These are phyloP conservation scores for Vollenhovia emeryi DNA, from an alignment of 1,140 invertebrate genomes.

Conservation along the genomic window DNA sequence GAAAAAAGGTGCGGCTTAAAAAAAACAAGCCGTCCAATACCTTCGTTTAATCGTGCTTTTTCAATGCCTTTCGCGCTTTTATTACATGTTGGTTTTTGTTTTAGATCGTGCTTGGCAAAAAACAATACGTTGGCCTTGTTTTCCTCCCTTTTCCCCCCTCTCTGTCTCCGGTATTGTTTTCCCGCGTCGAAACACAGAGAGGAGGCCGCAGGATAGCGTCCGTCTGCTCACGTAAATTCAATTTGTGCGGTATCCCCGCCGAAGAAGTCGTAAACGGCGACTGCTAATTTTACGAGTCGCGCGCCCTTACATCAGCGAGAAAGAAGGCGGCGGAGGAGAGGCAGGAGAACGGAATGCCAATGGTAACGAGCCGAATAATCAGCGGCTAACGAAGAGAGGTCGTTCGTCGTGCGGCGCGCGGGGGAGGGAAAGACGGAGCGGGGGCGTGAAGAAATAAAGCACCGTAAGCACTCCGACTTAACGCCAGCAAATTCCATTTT, in stretches of 20 bases:
- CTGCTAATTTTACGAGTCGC: conserved; percentile 55
- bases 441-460: conserved; percentile 51
- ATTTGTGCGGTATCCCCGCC: conserved; percentile 43
- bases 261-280: conserved; percentile 51
- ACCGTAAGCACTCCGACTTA: conserved; percentile 57
- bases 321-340: conserved; percentile 15
- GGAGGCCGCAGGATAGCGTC: conserved; percentile 9
- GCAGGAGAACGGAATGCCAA: conserved; percentile 38
- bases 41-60: not conserved
- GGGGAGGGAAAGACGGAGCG: conserved; percentile 13
- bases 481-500: conserved; percentile 58
- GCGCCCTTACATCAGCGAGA: not conserved
- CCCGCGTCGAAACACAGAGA: not conserved
- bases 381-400: conserved; percentile 53
- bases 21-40: not conserved
- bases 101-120: not conserved
- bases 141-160: conserved; percentile 27
- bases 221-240: conserved; percentile 46
- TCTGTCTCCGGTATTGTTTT: conserved; percentile 30
- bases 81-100: not conserved
- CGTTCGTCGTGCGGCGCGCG: conserved; percentile 18
- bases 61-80: too few species aligned
- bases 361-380: conserved; percentile 59
- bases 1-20: not conserved
- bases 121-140: conserved; percentile 1